These are phyloP conservation scores for Psettodes erumei DNA, from an alignment of 2,113 vertebrate genomes.

Conservation along the genomic window DNA sequence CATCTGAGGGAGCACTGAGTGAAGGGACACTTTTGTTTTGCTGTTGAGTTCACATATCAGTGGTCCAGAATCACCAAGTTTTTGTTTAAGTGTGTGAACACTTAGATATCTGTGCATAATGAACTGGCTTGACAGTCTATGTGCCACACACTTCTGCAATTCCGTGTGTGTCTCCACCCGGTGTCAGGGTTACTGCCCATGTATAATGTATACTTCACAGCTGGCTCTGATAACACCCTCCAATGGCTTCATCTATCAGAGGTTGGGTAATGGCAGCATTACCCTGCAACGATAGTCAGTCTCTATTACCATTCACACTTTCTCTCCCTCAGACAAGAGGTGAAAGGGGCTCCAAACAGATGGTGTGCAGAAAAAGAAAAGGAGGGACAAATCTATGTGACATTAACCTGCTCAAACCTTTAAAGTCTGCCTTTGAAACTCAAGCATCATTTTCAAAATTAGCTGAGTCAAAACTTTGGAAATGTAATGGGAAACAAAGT, in stretches of 20 bases:
- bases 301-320: conserved; percentile 89
- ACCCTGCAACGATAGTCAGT: conserved; percentile 76
- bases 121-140: neutral
- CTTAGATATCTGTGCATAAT: conserved; percentile 15
- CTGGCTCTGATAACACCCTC: conserved; percentile 91
- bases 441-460: neutral
- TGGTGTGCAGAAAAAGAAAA: conserved; percentile 25
- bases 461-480: conserved; percentile 4
- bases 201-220: conserved; percentile 91
- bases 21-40: no score
- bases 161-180: conserved; percentile 69
- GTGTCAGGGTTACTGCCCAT: conserved; percentile 85
- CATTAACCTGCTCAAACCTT: conserved; percentile 77
- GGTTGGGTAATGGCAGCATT: conserved; percentile 85
- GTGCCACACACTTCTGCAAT: conserved; percentile 6
- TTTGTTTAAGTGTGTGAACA: conserved; percentile 10
- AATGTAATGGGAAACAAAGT: neutral
- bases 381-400: conserved; percentile 75
- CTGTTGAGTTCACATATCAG: no score
- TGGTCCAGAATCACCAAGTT: no score
- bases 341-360: conserved; percentile 85
- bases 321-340: conserved; percentile 79
- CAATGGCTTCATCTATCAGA: conserved; percentile 91
- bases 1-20: no score
- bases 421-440: conserved; percentile 46